Evolutionary conservation across 1,140 invertebrate genomes (phyloP), one percentile per base, ranked within the genome.

Genomic region (Drosophila nannoptera): DNA sequence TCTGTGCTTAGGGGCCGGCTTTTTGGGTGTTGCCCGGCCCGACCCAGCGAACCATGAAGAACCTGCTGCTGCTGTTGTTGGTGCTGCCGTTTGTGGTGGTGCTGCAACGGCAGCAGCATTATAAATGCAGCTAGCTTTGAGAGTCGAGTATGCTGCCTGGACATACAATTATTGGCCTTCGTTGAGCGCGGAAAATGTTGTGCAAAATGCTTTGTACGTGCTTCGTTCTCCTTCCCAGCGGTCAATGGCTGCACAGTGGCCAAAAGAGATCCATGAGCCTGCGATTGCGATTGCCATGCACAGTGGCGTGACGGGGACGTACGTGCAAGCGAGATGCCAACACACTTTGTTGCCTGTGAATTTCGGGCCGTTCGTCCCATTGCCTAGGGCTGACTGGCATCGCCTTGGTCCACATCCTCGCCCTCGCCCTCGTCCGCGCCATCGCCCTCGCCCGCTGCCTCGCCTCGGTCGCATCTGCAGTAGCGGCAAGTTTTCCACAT

Each of bases 401-500:
- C 29, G n/a, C 11, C 48, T 2, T 0, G 7, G n/a, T 31, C 31
- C 0, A 6, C 1, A n/a, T 31, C 11, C 48, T n/a, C 52, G 8
- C 9, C 29, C 50, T n/a, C 29, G n/a, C 11, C 48, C 0, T 0
- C n/a, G n/a, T 29, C 31, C 2, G 6, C 1, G 31, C 48, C 6
- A 29, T n/a, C 52, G 8, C 48, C 6, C 48, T n/a, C 52, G 8
- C 9, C 29, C 50, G 5, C n/a, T 3, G 12, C 22, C 22, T 22
- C 22, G 53, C 66, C 16, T 6, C n/a, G 16, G 32, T 7, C 12
- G 12, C 8, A 22, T 43, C 59, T 67, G 46, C 80, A 83, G 78
- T 83, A 83, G 80, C 66, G 62, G 76, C 69, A 83, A 84, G 84
- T 84, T 84, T 84, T 84, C 80, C 80, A 84, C 80, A 84, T 84